Base-by-base conservation (phyloP, 2,888 invertebrate species). In the Drosophila anceps region DNA sequence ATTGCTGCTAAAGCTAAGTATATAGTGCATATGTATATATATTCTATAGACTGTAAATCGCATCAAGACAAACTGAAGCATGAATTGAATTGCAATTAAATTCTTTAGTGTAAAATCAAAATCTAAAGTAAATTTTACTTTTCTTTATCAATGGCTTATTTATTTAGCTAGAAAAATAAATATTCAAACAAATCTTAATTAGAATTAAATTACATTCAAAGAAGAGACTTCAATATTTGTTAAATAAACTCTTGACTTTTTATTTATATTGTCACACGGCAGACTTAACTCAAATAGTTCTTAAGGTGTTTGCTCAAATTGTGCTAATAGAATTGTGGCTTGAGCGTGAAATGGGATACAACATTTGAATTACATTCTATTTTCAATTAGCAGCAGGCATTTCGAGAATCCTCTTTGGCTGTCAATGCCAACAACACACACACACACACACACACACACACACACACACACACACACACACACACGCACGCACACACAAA, bases 331-430 rank as follows among this genome's bases (percentile, higher is more conserved):
- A 27, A 27, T 29, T 39, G 54, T 12, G 27, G 27, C n/a, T 8
- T 1, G 33, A 13, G 20, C 33, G 33, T 74, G 61, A 58, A 73
- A 64, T 60, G 5, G 43, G 20, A 74, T 63, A 46, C 41, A 51
- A 43, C 24, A 37, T 58, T 60, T 44, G 43, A 58, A 50, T 59
- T 59, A 33, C 7, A 54, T 48, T 59, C 50, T 4, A 1, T 50
- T 51, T 44, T 37, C 57, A 68, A 60, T 73, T 68, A 60, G 61
- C 31, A 18, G 8, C 29, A 20, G 18, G 48, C 44, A 39, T n/a
- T 54, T 57, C 50, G 4, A 29, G 46, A 37, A 29, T 31, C 64
- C 37, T 29, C 33, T 24, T 39, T 12, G 37, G 39, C 33, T 60
- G 65, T 43, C 63, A 59, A 50, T 75, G 66, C 48, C 61, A 66